A percentile compares a stretch with the other conserved stretches of the same genome.
phyloP scores from a whole-genome alignment of 2,888 invertebrate genomes.

The Philopedon plagiatum region DNA sequence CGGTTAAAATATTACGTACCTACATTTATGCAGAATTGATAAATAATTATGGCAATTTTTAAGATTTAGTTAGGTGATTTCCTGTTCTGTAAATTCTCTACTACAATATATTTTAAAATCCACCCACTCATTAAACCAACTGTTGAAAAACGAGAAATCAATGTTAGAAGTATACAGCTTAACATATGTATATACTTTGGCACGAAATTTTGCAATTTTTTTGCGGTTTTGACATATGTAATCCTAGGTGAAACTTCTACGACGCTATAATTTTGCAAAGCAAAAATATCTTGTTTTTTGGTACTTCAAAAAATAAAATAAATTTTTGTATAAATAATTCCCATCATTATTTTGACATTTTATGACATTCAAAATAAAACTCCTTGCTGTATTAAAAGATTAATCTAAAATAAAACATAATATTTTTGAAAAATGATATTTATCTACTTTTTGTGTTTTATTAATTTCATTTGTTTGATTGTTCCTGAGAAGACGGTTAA shows the following conservation, averaged over 20 bases:
- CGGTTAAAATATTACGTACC: background rate
- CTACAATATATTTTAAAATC: background rate
- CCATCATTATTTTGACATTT: too few species aligned
- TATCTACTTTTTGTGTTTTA: too few species aligned
- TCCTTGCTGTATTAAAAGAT: too few species aligned
- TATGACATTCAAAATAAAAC: too few species aligned
- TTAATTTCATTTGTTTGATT: too few species aligned
- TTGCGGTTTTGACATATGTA: background rate
- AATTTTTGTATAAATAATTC: too few species aligned
- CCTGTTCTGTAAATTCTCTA: conserved; percentile 10
- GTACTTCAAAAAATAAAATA: too few species aligned
- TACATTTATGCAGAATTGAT: background rate
- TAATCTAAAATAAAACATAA: too few species aligned
- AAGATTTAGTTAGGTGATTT: background rate
- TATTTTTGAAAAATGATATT: too few species aligned
- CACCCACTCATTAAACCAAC: conserved; percentile 10
- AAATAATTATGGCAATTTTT: background rate
- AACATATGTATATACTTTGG: conserved; percentile 11
- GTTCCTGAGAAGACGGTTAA: too few species aligned
- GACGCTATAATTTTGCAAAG: background rate
- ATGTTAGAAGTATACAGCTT: background rate
- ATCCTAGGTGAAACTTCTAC: background rate
- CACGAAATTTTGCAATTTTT: conserved; percentile 1
- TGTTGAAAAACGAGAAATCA: conserved; percentile 11
- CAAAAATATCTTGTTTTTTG: background rate